A percentile compares a stretch with the other conserved stretches of the same genome.
These are phyloP conservation scores for Eilema sororculum DNA, from an alignment of 2,888 invertebrate species.

Conservation along the genomic window DNA sequence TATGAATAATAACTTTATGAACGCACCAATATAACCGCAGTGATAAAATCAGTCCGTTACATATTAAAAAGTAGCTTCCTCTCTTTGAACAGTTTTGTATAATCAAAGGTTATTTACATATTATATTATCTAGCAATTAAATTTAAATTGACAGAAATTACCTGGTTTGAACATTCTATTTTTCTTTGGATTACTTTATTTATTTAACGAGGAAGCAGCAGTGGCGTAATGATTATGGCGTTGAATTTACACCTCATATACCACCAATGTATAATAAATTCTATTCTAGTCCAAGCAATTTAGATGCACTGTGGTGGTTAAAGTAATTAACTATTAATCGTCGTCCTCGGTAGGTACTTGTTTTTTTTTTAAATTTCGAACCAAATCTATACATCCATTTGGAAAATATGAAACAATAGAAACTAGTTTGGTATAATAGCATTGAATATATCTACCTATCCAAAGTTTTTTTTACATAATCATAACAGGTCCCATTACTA, in stretches of 20 bases:
- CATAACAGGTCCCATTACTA: constrained; percentile 9
- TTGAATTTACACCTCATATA: background rate
- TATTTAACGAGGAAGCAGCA: background rate
- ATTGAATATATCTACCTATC: background rate
- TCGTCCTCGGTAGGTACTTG: too few species aligned
- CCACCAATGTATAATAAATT: background rate
- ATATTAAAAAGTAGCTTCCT: background rate
- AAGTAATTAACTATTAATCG: background rate
- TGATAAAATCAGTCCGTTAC: background rate
- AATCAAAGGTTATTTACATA: constrained; percentile 8
- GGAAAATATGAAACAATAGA: background rate
- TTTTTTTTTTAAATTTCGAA: too few species aligned
- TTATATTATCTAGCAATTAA: background rate
- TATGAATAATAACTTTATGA: background rate
- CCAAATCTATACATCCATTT: background rate
- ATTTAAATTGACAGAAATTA: background rate
- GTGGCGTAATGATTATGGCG: too few species aligned
- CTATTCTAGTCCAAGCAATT: background rate
- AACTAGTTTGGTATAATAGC: background rate
- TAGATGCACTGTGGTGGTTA: background rate
- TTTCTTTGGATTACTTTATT: background rate
- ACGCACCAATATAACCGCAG: background rate
- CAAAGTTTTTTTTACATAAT: background rate
- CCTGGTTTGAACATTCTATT: background rate
- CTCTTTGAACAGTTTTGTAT: background rate